Base-by-base conservation (phyloP, 2,797 vertebrate species). In the Coregonus suidteri region DNA sequence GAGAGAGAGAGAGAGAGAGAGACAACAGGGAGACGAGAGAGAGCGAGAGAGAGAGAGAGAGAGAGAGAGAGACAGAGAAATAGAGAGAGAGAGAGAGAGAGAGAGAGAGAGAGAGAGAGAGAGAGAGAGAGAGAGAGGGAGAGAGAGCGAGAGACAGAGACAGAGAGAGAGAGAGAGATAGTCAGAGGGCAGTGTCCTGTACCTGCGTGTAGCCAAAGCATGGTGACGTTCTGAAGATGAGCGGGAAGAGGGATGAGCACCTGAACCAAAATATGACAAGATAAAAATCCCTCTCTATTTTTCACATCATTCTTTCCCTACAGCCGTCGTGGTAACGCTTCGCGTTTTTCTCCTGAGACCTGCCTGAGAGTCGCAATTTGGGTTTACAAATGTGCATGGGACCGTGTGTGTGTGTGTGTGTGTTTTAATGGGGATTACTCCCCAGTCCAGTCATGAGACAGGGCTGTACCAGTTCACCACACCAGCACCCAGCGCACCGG, bases 191-290 rank as follows among this genome's bases (percentile, higher is more conserved):
- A 59, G 67, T 65, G 66, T 64, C 35, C 9, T 20, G 88, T 95
- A 95, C 95, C 94, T 95, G 94, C 88, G 67, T 92, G 94, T 82
- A 95, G 91, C 94, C 94, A 95, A 91, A 95, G 92, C 94, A 95
- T 95, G 92, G 81, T 91, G 92, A 92, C 18, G 84, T 53, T 41
- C 34, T 20, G 35, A 81, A 87, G 90, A 88, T 88, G 87, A 86
- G 84, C 88, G 87, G 86, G 82, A 90, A 20, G 20, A 20, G 20
- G 20, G 20, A 20, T 20, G 20, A 20, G 85, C 88, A 90, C 88
- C 89, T 93, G 88, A 88, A 92, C 90, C 72, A 88, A 79, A 93
- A 92, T 86, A 93, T 81, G 88, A 88, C 84, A 91, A 85, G 82
- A 87, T 11, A 77, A 71, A 84, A 89, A n/a, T n/a, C n/a, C n/a